Percentiles rank a stretch among this genome's conserved stretches.
Conservation (phyloP, 2,797 vertebrate species). For the Agapornis canus region DNA sequence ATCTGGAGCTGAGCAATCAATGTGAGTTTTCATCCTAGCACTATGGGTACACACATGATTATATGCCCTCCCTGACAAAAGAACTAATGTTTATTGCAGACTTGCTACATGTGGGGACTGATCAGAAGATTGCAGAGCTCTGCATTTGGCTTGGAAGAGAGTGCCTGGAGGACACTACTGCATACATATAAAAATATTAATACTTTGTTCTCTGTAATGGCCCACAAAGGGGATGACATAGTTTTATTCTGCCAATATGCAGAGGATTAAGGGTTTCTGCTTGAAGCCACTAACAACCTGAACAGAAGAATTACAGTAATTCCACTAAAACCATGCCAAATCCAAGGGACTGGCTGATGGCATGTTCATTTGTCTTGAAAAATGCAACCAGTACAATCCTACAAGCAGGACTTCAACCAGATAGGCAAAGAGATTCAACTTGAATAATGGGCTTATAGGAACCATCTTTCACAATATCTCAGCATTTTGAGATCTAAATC, state of each 20-base stretch:
- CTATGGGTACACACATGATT: neutral
- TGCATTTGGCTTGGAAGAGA: neutral
- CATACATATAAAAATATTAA: neutral
- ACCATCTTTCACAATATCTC: neutral
- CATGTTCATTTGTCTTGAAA: neutral
- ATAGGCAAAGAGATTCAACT: fast-evolving
- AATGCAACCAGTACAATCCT: neutral
- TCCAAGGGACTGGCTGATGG: neutral
- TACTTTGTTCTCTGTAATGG: neutral
- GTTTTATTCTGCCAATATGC: conserved; percentile 52
- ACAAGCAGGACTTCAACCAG: neutral
- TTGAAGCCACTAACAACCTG: conserved; percentile 29
- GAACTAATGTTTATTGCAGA: neutral
- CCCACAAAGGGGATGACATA: conserved; percentile 20
- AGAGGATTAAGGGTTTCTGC: conserved; percentile 51
- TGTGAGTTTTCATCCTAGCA: fast-evolving
- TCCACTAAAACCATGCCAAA: conserved; percentile 28
- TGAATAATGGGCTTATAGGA: neutral
- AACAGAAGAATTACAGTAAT: conserved; percentile 52
- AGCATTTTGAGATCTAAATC: neutral
- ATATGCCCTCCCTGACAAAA: neutral
- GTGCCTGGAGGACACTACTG: neutral
- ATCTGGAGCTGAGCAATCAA: neutral
- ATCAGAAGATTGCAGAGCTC: neutral
- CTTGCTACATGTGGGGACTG: neutral